Percentiles rank a stretch among this genome's conserved stretches.
phyloP scores from a whole-genome alignment of 2,797 vertebrate species.

The Acanthis flammea region DNA sequence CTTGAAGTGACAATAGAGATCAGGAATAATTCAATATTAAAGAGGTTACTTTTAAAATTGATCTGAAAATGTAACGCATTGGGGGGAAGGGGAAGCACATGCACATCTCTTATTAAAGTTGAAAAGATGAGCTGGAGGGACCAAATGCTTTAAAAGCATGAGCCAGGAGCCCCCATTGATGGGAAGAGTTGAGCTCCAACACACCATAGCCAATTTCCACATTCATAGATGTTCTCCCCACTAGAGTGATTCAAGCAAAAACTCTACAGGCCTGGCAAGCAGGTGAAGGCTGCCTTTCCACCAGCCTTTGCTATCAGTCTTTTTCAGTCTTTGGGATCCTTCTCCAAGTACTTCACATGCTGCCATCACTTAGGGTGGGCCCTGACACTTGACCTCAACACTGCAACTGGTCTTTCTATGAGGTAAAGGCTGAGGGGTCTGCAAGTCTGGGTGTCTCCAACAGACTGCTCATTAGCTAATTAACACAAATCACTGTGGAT shows the following conservation, averaged over 20 bases:
- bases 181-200: background rate
- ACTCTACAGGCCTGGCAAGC: background rate
- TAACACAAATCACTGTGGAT: background rate
- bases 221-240: background rate
- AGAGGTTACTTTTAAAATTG: slow-evolving; percentile 68
- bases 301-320: background rate
- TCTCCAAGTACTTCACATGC: background rate
- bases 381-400: background rate
- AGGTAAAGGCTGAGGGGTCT: background rate
- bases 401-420: background rate
- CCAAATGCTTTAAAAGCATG: background rate
- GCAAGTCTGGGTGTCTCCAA: background rate
- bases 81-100: background rate
- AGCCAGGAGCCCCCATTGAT: background rate
- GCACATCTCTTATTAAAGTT: background rate
- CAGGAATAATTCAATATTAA: slow-evolving; percentile 70
- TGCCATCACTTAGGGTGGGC: background rate
- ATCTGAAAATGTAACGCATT: slow-evolving; percentile 55
- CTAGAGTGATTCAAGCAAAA: background rate
- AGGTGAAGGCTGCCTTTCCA: background rate
- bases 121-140: background rate
- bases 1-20: slow-evolving; percentile 57
- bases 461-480: background rate
- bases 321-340: background rate
- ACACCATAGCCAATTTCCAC: background rate